Conservation (phyloP, 2,797 vertebrate species). For the Spinibarbus caldwelli region DNA sequence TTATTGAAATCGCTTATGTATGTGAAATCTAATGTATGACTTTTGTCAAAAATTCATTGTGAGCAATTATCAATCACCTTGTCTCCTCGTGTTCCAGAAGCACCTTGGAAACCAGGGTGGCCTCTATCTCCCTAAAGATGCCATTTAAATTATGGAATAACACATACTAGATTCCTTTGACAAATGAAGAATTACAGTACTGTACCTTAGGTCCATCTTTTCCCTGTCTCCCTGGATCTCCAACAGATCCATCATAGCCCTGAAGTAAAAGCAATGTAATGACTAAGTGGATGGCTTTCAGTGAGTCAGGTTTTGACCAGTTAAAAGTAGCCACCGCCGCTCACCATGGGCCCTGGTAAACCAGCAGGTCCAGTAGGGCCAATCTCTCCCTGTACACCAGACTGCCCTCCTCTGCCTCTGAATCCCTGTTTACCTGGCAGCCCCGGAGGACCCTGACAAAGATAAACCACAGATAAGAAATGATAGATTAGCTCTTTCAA, state of each 20-base stretch:
- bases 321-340: conserved; percentile 48
- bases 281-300: not conserved
- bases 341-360: conserved; percentile 71
- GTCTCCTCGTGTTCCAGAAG: conserved; percentile 70
- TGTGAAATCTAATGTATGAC: not conserved
- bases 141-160: not conserved
- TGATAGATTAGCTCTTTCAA: not conserved
- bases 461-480: not conserved
- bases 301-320: not conserved
- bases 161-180: not conserved
- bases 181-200: not conserved
- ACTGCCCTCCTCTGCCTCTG: conserved; percentile 72
- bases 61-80: conserved; percentile 68
- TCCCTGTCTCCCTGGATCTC: conserved; percentile 77
- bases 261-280: conserved; percentile 49
- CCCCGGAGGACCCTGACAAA: conserved; percentile 73
- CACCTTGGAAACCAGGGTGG: conserved; percentile 69
- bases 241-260: conserved; percentile 78
- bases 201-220: conserved; percentile 76
- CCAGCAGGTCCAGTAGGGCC: conserved; percentile 73
- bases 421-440: conserved; percentile 70
- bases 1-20: not conserved
- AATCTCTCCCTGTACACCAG: conserved; percentile 68
- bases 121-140: conserved; percentile 73
- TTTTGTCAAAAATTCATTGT: not conserved